Base-by-base conservation (phyloP, 2,113 vertebrate genomes). In the Otis tarda region DNA sequence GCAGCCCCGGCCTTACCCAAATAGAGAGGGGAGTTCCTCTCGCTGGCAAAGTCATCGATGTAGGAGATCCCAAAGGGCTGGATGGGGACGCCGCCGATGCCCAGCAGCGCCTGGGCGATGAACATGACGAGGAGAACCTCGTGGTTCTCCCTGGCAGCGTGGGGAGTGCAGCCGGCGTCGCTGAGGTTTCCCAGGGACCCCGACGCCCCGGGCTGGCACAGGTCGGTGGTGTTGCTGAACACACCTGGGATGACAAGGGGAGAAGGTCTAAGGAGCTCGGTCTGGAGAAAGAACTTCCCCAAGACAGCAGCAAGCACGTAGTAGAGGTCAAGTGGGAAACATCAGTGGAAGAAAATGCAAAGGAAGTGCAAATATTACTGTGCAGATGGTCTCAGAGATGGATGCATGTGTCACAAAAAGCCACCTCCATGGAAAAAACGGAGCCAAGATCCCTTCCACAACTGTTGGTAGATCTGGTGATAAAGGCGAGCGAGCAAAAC, bases 21-120 rank as follows among this genome's bases (percentile, higher is more conserved):
- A 83, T 99, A 99, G 18, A 99, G 98, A 1, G 99, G 99, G 0
- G 99, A 99, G 97, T 99, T 99, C 96, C 96, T 98, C 80, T 96
- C 97, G 28, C 98, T 99, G 92, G 99, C 98, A 1, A 98, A 99
- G 95, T 99, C 99, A 0, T 99, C 99, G 3, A 99, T 99, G 97
- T 99, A 99, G 69, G 99, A 99, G 98, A 99, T 99, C 5, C 99
- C 99, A 0, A 99, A 99, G 19, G 99, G 99, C 84, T 99, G 99
- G 60, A 99, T 99, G 93, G 99, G 99, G 28, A 99, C 99, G 0
- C 97, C 94, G 0, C 98, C 99, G 1, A 99, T 95, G 0, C 99
- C 99, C 12, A 99, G 97, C 80, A 99, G 97, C 1, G 98, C 97
- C 97, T 99, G 99, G 4, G 98, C 99, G 0, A 97, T 2, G 8